Evolutionary conservation across 2,113 vertebrate genomes (phyloP).

Genomic region (Lepus europaeus): DNA sequence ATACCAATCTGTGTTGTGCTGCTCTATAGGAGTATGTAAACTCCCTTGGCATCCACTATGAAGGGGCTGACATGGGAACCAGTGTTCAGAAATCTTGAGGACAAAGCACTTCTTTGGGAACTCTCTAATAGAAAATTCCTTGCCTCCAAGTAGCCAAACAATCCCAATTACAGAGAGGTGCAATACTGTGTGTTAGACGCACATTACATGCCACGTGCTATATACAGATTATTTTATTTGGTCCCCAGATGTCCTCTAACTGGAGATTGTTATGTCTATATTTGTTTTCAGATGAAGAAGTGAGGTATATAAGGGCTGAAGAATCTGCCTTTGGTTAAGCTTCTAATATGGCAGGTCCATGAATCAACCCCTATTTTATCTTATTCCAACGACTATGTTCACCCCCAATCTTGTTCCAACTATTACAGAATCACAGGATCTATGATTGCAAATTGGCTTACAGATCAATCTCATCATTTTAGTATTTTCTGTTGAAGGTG

Average conservation of each 20-base stretch:
- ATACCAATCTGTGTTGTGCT: background rate
- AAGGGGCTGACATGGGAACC: background rate
- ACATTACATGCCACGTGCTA: background rate
- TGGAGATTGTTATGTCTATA: background rate
- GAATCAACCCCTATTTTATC: background rate
- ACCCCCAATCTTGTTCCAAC: background rate
- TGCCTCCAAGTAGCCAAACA: background rate
- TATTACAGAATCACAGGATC: background rate
- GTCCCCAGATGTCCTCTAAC: background rate
- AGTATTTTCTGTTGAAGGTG: background rate
- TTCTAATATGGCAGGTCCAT: background rate
- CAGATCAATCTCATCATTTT: background rate
- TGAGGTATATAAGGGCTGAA: background rate
- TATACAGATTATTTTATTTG: background rate
- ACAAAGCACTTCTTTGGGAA: background rate
- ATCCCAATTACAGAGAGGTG: background rate
- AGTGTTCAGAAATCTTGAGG: background rate
- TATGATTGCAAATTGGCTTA: background rate
- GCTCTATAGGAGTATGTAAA: background rate
- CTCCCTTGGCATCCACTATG: background rate
- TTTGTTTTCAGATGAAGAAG: background rate
- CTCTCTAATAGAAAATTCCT: background rate
- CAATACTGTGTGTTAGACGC: background rate
- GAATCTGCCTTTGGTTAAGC: background rate
- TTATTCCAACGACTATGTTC: background rate